Conservation (phyloP, 2,797 vertebrate genomes). For the Myotis pilosus region DNA sequence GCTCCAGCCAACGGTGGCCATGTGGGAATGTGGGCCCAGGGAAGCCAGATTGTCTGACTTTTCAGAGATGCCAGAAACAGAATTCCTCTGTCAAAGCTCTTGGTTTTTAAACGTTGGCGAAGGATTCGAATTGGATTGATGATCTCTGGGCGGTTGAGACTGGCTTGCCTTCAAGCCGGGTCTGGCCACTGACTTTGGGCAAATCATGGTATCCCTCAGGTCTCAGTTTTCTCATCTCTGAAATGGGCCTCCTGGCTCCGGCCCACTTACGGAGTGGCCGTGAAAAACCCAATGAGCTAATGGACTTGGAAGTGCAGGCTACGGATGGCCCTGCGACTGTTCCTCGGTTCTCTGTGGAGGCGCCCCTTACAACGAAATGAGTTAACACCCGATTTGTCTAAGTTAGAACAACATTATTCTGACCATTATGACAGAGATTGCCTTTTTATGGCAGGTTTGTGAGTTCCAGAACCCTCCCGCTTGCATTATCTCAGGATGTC, state of each 20-base stretch:
- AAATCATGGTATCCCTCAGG: neutral
- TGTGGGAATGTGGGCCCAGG: neutral
- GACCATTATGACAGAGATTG: slow-evolving; percentile 69
- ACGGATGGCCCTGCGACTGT: neutral
- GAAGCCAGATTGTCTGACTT: slow-evolving; percentile 61
- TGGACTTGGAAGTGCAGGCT: neutral
- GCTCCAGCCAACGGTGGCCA: slow-evolving; percentile 18
- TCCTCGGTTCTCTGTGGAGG: neutral
- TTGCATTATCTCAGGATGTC: slow-evolving; percentile 70
- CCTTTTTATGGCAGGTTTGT: slow-evolving; percentile 72
- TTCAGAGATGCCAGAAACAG: slow-evolving; percentile 52
- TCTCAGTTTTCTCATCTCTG: slow-evolving; percentile 59
- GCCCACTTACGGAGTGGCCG: neutral
- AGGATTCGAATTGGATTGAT: neutral
- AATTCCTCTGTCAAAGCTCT: slow-evolving; percentile 36
- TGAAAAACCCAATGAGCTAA: neutral
- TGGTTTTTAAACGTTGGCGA: slow-evolving; percentile 30
- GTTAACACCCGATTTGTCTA: slow-evolving; percentile 67
- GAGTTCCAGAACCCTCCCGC: slow-evolving; percentile 66
- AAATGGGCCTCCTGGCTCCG: slow-evolving; percentile 39
- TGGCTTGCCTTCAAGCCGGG: neutral
- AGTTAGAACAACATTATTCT: slow-evolving; percentile 75
- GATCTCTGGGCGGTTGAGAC: neutral
- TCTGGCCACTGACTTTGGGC: neutral
- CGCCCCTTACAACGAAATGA: neutral